Evolutionary conservation across 2,888 invertebrate species (phyloP), one percentile per base, ranked within the genome.

Genomic region (Diplolepis rosae): DNA sequence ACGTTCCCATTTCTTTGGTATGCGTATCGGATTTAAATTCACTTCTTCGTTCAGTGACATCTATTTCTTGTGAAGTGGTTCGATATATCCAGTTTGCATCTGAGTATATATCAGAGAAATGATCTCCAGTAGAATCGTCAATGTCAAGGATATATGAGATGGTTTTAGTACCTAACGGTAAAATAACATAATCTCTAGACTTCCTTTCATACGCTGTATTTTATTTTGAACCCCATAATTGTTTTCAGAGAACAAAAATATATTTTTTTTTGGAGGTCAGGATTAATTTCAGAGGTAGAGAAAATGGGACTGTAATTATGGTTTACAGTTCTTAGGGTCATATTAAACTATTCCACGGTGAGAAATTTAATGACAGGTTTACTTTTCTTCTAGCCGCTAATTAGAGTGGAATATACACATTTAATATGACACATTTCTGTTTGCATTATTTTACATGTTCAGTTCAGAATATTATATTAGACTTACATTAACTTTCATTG

Each of bases 281-380:
- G 7, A 5, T 0, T 45, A 56, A 35, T 56, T 56, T 35, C 11
- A 56, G 18, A 22, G 5, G 13, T 18, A 56, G 9, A 15, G 1
- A 28, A 18, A 2, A 35, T 56, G 7, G 4, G 27, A 5, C 35
- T 56, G 32, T 56, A 56, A 56, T 56, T 56, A 56, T 56, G 22
- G 56, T 54, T 32, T 18, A 56, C 32, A 35, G 22, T 52, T 27
- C 13, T 35, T 35, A 4, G 18, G 18, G 11, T 32, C 35, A 45
- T 56, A 22, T 35, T 4, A 3, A 56, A 18, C 30, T 2, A 15
- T 35, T 13, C 35, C 18, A 35, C 13, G 56, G 56, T 35, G 56
- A 56, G 32, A 56, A 56, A 32, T 56, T 32, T 56, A 56, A 56
- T 56, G 18, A 35, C 13, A 4, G 56, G 32, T 54, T 3, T 18